Evolutionary conservation across 2,113 vertebrate genomes (phyloP).

Genomic region (Heliornis fulica): DNA sequence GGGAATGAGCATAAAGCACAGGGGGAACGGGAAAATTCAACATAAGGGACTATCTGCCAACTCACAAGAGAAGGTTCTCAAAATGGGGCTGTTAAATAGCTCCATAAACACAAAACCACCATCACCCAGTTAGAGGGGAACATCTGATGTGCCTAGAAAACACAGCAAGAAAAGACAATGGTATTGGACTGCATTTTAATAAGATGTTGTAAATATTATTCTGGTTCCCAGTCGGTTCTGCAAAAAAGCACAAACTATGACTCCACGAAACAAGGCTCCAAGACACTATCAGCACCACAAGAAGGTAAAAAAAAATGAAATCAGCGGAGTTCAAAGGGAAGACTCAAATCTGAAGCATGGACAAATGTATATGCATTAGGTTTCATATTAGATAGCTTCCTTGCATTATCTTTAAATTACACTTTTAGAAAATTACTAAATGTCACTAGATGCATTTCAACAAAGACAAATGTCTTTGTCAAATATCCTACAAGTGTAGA

Average conservation of each 20-base stretch:
- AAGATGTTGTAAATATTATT: background rate
- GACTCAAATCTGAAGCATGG: background rate
- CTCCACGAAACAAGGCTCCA: background rate
- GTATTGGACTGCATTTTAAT: background rate
- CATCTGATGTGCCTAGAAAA: background rate
- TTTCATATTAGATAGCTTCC: background rate
- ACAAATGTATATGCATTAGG: background rate
- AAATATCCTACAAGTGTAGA: too few species aligned
- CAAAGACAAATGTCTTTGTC: background rate
- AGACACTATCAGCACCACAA: background rate
- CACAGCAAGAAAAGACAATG: background rate
- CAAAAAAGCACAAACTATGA: background rate
- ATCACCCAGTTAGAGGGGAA: background rate
- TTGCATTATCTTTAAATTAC: background rate
- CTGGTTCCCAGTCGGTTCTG: background rate
- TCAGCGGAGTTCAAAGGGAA: background rate
- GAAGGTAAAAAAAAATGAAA: background rate
- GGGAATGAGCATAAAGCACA: background rate
- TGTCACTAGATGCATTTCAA: background rate
- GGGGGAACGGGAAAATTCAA: fast-evolving
- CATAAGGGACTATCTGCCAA: background rate
- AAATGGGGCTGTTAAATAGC: background rate
- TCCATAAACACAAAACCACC: background rate
- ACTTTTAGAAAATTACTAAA: background rate
- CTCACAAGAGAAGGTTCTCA: background rate